These are phyloP conservation scores for Tragelaphus imberbis DNA, from an alignment of 2,113 vertebrate species.

Conservation along the genomic window DNA sequence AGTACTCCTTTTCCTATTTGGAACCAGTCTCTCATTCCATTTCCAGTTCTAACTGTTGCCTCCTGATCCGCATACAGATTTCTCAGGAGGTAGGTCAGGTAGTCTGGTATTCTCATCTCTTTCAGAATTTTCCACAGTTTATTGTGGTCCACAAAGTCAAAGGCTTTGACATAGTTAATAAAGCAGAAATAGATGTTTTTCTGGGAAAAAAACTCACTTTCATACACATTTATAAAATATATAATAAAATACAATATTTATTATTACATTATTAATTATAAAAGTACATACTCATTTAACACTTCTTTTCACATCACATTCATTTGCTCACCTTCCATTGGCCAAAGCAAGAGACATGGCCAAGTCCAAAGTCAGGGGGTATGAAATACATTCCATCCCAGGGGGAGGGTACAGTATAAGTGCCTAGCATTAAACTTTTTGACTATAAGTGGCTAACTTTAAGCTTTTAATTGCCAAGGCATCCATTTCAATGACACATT, in stretches of 20 bases:
- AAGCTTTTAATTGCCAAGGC: background rate
- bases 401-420: background rate
- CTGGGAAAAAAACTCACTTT: background rate
- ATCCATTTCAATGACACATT: background rate
- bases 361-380: background rate
- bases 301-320: background rate
- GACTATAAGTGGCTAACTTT: background rate
- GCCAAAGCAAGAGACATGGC: background rate
- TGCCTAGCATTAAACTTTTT: background rate
- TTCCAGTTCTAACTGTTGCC: no score
- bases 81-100: no score
- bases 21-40: no score
- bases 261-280: background rate
- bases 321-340: background rate
- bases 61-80: no score
- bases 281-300: background rate
- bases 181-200: background rate
- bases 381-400: background rate
- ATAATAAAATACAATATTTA: background rate
- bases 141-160: no score
- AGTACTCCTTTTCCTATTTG: no score
- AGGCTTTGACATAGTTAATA: no score
- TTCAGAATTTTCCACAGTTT: no score
- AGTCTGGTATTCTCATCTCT: no score
- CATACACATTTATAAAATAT: background rate